Evolutionary conservation across 2,113 vertebrate species (phyloP), one percentile per base, ranked within the genome.

Genomic region (Equus przewalskii): DNA sequence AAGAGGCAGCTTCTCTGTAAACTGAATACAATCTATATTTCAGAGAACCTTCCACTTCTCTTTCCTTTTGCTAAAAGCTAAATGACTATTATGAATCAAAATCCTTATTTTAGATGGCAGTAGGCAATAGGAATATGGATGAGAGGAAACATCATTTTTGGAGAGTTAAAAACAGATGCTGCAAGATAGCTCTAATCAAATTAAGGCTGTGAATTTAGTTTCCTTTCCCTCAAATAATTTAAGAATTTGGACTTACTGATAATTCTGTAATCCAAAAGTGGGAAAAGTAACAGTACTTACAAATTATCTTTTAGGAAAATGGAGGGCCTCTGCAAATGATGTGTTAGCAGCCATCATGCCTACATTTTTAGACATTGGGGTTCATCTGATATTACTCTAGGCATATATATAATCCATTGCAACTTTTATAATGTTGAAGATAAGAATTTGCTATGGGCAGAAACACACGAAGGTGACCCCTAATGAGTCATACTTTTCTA

Each of bases 361-460:
- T 88, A 7, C 15, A 49, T 14, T 41, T 54, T 75, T 54, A 22
- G 16, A 75, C 11, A 19, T 67, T 85, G 28, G 44, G 46, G 5
- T 78, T 12, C 51, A 54, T 46, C 4, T 65, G 62, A n/a, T 72
- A 58, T 65, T 49, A 70, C 15, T 80, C 41, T 72, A 7, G 30
- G 36, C 22, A 79, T 41, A 76, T 83, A 28, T 36, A 67, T 65
- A 73, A 46, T 92, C 8, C n/a, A 65, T 12, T 65, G 49, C 54
- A 82, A 46, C 49, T 6, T n/a, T 58, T 75, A 30, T n/a, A 82
- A 89, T 93, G 76, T 95, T 97, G 2, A 97, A 98, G 89, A 80
- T 44, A 67, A 85, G 51, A 94, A 58, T 94, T 82, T 96, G 85
- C 93, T 96, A 76, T 98, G 41, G 62, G 96, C 96, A 97, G 84